A percentile compares a stretch with the other conserved stretches of the same genome.
phyloP scores from a whole-genome alignment of 2,888 invertebrate species.

The Apamea monoglypha region DNA sequence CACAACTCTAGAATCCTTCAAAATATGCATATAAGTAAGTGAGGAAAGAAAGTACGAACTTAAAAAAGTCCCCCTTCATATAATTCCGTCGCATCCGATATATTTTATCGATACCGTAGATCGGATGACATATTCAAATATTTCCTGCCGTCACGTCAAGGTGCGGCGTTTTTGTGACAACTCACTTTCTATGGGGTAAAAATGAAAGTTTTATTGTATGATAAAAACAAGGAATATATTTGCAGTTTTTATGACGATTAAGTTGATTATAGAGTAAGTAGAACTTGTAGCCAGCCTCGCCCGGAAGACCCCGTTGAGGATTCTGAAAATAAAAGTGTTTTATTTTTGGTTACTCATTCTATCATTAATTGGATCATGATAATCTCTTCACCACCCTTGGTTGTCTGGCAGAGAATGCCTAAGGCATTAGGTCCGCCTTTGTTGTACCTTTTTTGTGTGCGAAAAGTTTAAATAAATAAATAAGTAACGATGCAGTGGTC shows the following conservation, averaged over 20 bases:
- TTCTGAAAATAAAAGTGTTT: too few species aligned
- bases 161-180: conserved; percentile 55
- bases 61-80: conserved; percentile 26
- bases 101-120: conserved; percentile 54
- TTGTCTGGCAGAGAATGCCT: too few species aligned
- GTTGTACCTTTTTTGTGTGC: too few species aligned
- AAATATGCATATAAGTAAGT: background rate
- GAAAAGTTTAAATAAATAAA: too few species aligned
- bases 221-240: conserved; percentile 28
- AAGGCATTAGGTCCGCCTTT: too few species aligned
- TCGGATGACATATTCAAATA: conserved; percentile 63
- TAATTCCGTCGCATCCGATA: conserved; percentile 35
- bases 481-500: too few species aligned
- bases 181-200: conserved; percentile 56
- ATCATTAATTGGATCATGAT: background rate
- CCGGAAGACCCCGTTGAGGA: background rate
- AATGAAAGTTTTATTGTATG: conserved; percentile 51
- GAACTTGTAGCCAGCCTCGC: background rate
- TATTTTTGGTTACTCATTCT: background rate
- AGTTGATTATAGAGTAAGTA: background rate
- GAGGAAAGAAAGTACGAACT: conserved; percentile 13
- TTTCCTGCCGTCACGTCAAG: conserved; percentile 61
- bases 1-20: background rate
- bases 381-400: background rate
- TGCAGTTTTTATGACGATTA: background rate